A percentile compares a stretch with the other conserved stretches of the same genome.
These are phyloP conservation scores for Ganaspis sp. DNA, from an alignment of 1,140 invertebrate species.

Conservation along the genomic window DNA sequence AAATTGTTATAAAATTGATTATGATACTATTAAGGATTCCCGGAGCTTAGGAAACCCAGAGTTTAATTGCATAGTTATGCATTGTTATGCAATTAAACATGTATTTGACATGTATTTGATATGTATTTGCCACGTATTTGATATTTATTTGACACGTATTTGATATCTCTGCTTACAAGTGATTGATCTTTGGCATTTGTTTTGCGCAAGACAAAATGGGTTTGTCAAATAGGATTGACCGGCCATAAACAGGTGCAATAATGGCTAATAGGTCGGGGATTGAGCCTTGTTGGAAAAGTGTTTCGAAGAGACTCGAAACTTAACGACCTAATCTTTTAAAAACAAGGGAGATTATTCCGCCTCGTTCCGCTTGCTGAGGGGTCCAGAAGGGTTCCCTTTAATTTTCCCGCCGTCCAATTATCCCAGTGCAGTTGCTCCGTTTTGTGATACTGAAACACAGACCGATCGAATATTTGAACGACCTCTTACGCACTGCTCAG, in stretches of 20 bases:
- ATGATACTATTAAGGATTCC: no score
- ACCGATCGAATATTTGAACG: conserved; percentile 63
- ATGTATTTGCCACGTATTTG: no score
- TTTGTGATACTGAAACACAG: conserved; percentile 51
- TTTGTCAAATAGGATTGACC: background rate
- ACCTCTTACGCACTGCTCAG: conserved; percentile 40
- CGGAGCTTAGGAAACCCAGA: no score
- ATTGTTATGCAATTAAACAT: no score
- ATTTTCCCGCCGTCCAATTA: conserved; percentile 68
- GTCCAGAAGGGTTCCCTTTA: conserved; percentile 61
- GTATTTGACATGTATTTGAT: no score
- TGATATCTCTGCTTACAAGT: no score
- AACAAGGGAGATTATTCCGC: conserved; percentile 63
- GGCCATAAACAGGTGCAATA: conserved; percentile 16
- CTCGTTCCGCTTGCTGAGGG: conserved; percentile 57
- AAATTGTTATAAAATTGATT: no score
- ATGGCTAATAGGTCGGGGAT: background rate
- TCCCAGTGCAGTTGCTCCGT: conserved; percentile 56
- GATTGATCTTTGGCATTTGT: no score
- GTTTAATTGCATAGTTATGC: no score
- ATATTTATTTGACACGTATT: no score
- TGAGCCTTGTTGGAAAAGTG: conserved; percentile 48
- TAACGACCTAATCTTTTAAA: conserved; percentile 63
- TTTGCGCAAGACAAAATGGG: background rate
- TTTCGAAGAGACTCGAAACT: conserved; percentile 46